Conservation (phyloP, 2,113 vertebrate species). For the Etia nguti region DNA sequence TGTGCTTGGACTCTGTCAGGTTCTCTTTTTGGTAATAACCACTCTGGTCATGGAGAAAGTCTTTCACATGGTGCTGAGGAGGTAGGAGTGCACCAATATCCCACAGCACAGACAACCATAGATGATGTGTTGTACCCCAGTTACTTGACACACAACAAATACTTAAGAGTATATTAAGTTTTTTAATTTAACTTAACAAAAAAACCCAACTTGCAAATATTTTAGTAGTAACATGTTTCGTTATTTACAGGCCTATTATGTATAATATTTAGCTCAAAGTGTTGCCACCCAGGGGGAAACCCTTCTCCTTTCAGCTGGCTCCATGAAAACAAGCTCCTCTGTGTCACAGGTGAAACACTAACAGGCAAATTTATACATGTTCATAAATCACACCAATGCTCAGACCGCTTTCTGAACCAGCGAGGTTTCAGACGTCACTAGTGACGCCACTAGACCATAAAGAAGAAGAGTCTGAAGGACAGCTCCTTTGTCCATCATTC, state of each 20-base stretch:
- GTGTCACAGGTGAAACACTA: neutral
- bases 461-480: neutral
- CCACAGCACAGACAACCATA: no score
- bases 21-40: no score
- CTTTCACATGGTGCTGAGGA: no score
- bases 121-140: no score
- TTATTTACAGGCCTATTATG: neutral
- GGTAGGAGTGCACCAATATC: no score
- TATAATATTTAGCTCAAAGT: neutral
- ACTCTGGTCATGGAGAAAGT: no score
- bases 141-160: no score
- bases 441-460: neutral
- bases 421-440: neutral
- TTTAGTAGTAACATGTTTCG: neutral
- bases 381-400: no score
- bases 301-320: neutral
- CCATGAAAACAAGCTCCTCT: neutral
- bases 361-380: neutral
- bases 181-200: neutral
- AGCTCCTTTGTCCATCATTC: neutral
- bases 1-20: no score
- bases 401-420: no score
- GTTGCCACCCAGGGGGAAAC: neutral
- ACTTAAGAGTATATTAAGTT: no score
- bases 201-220: neutral